Conservation (phyloP, 2,888 invertebrate genomes). For the Hylaea fasciaria region DNA sequence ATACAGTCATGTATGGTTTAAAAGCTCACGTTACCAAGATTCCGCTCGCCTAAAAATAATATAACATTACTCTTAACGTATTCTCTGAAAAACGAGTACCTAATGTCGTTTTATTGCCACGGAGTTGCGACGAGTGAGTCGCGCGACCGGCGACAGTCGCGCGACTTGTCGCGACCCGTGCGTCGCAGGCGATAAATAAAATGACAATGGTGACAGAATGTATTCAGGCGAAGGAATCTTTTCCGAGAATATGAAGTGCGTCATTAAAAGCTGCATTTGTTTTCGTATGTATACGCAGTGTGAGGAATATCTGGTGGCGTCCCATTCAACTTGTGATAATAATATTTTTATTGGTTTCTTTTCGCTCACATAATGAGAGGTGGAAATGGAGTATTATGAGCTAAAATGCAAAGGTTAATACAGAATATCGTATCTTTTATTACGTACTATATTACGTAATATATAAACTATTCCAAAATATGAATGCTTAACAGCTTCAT, state of each 20-base stretch:
- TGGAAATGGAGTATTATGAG: not conserved
- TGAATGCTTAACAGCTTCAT: no score
- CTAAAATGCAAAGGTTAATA: not conserved
- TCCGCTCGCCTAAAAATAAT: slow-evolving; percentile 2
- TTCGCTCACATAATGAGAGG: not conserved
- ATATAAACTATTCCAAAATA: no score
- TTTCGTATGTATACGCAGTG: not conserved
- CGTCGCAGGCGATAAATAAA: slow-evolving; percentile 3
- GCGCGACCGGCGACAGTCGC: slow-evolving; percentile 1
- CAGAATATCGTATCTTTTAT: no score
- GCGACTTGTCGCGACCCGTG: not conserved
- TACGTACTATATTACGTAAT: no score
- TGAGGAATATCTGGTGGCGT: not conserved
- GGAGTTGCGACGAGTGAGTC: not conserved
- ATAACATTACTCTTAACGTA: slow-evolving; percentile 11
- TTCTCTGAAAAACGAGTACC: slow-evolving; percentile 1
- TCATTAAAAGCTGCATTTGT: slow-evolving; percentile 11
- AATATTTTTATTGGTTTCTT: not conserved
- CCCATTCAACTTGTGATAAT: not conserved
- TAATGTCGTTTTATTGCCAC: not conserved
- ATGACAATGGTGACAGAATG: slow-evolving; percentile 12
- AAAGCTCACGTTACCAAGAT: not conserved
- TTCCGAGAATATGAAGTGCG: slow-evolving; percentile 9
- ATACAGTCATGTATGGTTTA: not conserved
- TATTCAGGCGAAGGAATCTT: slow-evolving; percentile 4